Base-by-base conservation (phyloP, 23 tunicate genomes). In the Ciona savignyi region DNA sequence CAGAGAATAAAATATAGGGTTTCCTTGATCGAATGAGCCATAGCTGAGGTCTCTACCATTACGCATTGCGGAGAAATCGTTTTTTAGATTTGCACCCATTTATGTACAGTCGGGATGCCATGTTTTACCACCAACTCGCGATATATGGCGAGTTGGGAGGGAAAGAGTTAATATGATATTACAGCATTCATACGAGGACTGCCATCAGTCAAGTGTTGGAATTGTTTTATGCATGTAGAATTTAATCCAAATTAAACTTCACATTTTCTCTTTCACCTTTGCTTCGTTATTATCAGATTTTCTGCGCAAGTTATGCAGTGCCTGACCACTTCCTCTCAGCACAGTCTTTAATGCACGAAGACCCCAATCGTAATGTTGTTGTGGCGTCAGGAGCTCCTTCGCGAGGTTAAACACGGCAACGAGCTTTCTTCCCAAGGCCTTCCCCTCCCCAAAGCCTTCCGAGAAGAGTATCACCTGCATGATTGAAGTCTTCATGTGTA, bases 341-440 rank as follows among this genome's bases (percentile, higher is more conserved):
- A 93, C 98, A 62, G 98, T 93, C 70, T 93, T 93, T 33, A 93
- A 61, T 2, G 98, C 93, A 6, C 98, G 84, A 27, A 93, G 56
- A 0, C 98, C 98, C 98, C 98, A 93, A 63, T 93, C 98, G 66
- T 93, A 93, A 77, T 93, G 98, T 63, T 93, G 98, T 63, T 93
- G 98, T 0, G 82, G 81, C 1, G 93, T 63, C 28, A 93, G 81
- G 6, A 93, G 64, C 70, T 93, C 98, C 3, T 73, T 48, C 6
- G 85, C 81, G 64, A 93, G 35, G 35, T 81, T 86, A 67, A 93
- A 93, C 3, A 86, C 80, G 3, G 88, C 88, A 31, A 93, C 98
- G 25, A 93, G 80, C 73, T 86, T 86, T 25, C 93, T 67, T 15
- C 98, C 93, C 4, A 93, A 62, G 0, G 82, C 82, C 30, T 81